A percentile compares a stretch with the other conserved stretches of the same genome.
phyloP scores from a whole-genome alignment of 1,140 invertebrate species.

The Archivesica marissinica region DNA sequence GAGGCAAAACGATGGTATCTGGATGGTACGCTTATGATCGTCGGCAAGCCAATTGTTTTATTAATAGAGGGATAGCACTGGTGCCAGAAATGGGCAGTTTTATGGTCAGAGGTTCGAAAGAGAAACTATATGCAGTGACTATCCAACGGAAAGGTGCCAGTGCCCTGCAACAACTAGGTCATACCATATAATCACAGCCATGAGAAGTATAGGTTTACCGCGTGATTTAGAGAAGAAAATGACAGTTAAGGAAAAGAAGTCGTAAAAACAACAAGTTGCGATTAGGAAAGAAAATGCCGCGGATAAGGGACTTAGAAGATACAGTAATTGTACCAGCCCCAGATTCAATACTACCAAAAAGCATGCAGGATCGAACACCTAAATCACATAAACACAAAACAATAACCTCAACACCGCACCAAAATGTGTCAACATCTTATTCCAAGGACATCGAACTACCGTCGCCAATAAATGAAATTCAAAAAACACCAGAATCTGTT shows the following conservation, averaged over 20 bases:
- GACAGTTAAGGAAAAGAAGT: neutral
- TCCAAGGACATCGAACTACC: too few species aligned
- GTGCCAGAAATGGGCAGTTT: neutral
- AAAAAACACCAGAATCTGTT: too few species aligned
- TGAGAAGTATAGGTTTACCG: neutral
- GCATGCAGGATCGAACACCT: too few species aligned
- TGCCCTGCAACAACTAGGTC: neutral
- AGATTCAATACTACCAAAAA: neutral
- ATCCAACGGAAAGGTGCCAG: neutral
- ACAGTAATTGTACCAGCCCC: neutral
- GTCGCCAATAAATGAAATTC: too few species aligned
- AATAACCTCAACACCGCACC: too few species aligned
- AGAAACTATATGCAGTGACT: neutral
- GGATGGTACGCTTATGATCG: too few species aligned
- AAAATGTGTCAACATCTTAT: too few species aligned
- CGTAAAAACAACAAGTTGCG: neutral
- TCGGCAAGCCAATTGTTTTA: too few species aligned
- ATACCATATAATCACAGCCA: neutral
- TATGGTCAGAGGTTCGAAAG: neutral
- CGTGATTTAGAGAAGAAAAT: neutral
- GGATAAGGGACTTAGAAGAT: neutral
- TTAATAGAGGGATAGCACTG: too few species aligned
- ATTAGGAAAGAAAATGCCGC: neutral
- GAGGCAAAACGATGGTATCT: too few species aligned
- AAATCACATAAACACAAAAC: too few species aligned